Evolutionary conservation across 2,113 vertebrate genomes (phyloP).

Genomic region (Lycocorax pyrrhopterus): DNA sequence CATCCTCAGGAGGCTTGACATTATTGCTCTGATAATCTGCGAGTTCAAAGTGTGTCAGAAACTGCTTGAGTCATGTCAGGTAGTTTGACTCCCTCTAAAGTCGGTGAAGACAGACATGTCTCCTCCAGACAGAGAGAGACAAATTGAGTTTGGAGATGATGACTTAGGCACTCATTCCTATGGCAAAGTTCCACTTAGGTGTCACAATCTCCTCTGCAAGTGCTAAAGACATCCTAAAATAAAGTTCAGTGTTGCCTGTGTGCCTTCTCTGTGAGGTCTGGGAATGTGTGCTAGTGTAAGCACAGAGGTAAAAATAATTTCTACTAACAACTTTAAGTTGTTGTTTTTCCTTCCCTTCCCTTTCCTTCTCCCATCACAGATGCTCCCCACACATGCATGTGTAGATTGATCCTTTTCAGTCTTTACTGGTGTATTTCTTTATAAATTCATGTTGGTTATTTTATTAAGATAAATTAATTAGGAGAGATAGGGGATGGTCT

Average conservation of each 20-base stretch:
- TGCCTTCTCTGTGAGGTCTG: neutral
- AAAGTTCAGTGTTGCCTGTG: neutral
- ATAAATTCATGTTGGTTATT: neutral
- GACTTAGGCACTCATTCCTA: neutral
- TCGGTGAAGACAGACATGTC: neutral
- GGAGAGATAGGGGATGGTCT: neutral
- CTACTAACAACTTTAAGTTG: neutral
- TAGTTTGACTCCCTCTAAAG: neutral
- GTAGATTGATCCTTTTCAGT: neutral
- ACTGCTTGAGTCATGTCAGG: neutral
- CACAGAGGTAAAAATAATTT: neutral
- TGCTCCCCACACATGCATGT: accelerated
- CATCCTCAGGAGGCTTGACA: neutral
- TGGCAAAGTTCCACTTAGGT: neutral
- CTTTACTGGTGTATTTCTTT: neutral
- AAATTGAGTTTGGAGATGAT: neutral
- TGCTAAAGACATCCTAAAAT: neutral
- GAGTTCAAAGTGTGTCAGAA: neutral
- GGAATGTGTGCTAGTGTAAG: neutral
- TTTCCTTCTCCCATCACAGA: neutral
- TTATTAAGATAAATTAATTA: neutral
- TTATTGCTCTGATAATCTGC: neutral
- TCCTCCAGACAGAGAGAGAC: neutral
- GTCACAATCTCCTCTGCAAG: neutral
- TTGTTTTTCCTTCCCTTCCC: neutral